A percentile compares a stretch with the other conserved stretches of the same genome.
These are phyloP conservation scores for Pantherophis vulpinus DNA, from an alignment of 2,797 vertebrate species.

Conservation along the genomic window DNA sequence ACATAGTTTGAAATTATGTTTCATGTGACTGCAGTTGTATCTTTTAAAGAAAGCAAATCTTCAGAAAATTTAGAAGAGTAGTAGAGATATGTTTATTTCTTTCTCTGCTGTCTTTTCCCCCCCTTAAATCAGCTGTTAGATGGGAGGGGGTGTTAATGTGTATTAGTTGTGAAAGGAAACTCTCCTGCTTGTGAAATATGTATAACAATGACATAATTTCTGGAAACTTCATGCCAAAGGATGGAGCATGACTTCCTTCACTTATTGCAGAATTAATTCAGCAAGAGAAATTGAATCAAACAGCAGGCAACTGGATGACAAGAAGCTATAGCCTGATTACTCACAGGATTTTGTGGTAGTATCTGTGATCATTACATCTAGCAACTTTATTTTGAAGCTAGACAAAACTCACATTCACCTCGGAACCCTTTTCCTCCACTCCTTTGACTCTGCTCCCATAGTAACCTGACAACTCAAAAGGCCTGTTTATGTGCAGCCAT, in stretches of 20 bases:
- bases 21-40: background rate
- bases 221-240: background rate
- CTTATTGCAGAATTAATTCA: background rate
- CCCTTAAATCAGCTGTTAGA: background rate
- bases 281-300: background rate
- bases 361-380: background rate
- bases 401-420: too few relatives aligned
- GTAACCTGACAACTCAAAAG: background rate
- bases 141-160: too few relatives aligned
- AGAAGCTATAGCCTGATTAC: background rate
- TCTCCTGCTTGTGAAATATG: background rate
- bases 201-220: background rate
- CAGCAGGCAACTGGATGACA: background rate
- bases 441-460: background rate
- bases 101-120: background rate
- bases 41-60: background rate
- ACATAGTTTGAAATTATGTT: slow-evolving; percentile 18
- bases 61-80: background rate
- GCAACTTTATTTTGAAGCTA: background rate
- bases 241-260: background rate
- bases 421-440: background rate
- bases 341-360: background rate
- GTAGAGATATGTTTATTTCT: background rate
- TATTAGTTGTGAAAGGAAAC: background rate
- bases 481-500: background rate